These are phyloP conservation scores for Hyaena hyaena DNA, from an alignment of 2,113 vertebrate species.

Conservation along the genomic window DNA sequence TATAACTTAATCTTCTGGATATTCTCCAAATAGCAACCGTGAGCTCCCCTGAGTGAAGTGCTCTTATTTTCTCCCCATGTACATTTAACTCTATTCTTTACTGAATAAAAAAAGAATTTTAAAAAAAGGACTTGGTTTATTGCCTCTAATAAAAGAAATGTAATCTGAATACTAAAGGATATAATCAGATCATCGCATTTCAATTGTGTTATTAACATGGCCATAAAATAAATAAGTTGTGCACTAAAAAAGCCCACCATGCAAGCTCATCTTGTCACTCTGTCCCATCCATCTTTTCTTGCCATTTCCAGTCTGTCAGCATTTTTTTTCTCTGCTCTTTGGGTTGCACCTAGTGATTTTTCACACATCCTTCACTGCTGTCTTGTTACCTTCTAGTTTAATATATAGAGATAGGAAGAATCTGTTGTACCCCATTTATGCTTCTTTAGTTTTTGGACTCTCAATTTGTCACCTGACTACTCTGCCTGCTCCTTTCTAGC, in stretches of 20 bases:
- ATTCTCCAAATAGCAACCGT: conserved; percentile 36
- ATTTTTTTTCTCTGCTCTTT: conserved; percentile 55
- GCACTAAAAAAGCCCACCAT: conserved; percentile 2
- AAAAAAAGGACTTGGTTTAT: conserved; percentile 42
- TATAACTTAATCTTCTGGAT: conserved; percentile 57
- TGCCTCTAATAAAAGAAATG: conserved; percentile 74
- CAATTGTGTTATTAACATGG: conserved; percentile 63
- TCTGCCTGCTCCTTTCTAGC: conserved; percentile 52
- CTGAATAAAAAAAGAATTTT: conserved; percentile 53
- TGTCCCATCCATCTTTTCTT: conserved; percentile 64
- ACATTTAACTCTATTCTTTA: conserved; percentile 65
- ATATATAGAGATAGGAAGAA: conserved; percentile 69
- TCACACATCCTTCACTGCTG: conserved; percentile 71
- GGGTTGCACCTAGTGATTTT: conserved; percentile 52
- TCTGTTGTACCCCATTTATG: conserved; percentile 69
- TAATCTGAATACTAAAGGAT: conserved; percentile 69
- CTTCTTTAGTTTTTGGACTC: conserved; percentile 68
- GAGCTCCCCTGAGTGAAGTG: conserved; percentile 33
- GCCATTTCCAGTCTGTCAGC: conserved; percentile 74
- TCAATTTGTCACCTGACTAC: conserved; percentile 62
- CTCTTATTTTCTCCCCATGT: conserved; percentile 53
- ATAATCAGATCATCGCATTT: conserved; percentile 76
- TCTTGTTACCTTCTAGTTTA: conserved; percentile 79
- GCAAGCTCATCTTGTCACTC: conserved; percentile 22
- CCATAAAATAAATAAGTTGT: conserved; percentile 68